Evolutionary conservation across 2,797 vertebrate genomes (phyloP).

Genomic region (Hypotaenidia okinawae): DNA sequence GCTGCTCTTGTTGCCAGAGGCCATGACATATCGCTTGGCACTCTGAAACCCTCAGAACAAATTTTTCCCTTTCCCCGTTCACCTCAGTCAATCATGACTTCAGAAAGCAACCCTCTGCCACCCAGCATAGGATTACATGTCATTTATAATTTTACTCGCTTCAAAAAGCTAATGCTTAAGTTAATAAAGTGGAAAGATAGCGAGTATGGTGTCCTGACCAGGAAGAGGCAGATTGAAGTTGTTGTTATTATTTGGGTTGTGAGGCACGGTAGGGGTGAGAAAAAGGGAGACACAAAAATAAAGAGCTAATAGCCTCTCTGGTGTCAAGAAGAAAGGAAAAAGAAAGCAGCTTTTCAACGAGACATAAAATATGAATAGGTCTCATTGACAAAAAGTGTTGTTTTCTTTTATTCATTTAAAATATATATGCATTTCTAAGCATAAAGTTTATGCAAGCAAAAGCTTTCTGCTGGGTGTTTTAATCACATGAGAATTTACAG

Average conservation of each 20-base stretch:
- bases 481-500: neutral
- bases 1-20: conserved; percentile 45
- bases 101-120: conserved; percentile 56
- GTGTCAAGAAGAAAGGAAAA: conserved; percentile 24
- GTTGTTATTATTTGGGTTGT: conserved; percentile 50
- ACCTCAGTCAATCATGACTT: conserved; percentile 47
- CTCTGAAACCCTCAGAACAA: conserved; percentile 37
- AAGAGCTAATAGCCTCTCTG: conserved; percentile 29
- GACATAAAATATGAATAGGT: neutral
- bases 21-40: conserved; percentile 59
- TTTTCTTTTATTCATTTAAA: neutral
- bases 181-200: conserved; percentile 74
- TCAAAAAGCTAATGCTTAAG: conserved; percentile 65
- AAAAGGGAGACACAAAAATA: conserved; percentile 39
- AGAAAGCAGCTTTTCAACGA: neutral
- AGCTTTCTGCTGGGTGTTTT: neutral
- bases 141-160: conserved; percentile 61
- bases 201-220: neutral
- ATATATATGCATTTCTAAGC: neutral
- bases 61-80: conserved; percentile 65
- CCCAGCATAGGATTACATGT: conserved; percentile 55
- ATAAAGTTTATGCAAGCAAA: conserved; percentile 13
- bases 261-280: conserved; percentile 26
- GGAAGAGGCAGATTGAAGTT: conserved; percentile 39
- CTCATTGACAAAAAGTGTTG: neutral